Percentiles rank a stretch among this genome's conserved stretches.
Evolutionary conservation across 2,888 invertebrate genomes (phyloP).

Genomic region (Mythimna loreyi): DNA sequence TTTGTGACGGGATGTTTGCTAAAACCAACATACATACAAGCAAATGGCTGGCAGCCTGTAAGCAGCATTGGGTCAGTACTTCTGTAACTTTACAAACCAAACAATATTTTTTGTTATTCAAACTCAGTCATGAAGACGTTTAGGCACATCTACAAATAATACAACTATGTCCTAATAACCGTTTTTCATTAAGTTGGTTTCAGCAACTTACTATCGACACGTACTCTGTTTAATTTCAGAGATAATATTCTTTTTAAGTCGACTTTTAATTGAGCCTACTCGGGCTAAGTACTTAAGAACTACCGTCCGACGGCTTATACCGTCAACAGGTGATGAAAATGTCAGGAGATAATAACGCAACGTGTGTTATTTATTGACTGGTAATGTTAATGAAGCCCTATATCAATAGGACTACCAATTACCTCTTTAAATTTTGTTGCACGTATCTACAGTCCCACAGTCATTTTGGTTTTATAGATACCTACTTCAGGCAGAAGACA

Average conservation of each 20-base stretch:
- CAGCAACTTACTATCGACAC: slow-evolving; percentile 55
- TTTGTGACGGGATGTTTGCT: background rate
- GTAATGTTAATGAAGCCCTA: slow-evolving; percentile 58
- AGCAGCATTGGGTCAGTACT: background rate
- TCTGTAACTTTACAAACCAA: background rate
- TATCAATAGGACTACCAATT: slow-evolving; percentile 47
- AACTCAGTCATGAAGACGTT: background rate
- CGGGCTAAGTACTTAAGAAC: slow-evolving; percentile 33
- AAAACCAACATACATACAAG: background rate
- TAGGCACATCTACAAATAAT: slow-evolving; percentile 5
- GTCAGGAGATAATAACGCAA: slow-evolving; percentile 71
- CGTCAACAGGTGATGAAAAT: slow-evolving; percentile 73
- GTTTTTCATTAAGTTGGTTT: slow-evolving; percentile 38
- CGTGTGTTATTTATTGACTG: slow-evolving; percentile 61
- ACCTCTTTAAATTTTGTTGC: slow-evolving; percentile 22
- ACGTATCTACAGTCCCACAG: background rate
- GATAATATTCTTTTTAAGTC: slow-evolving; percentile 59
- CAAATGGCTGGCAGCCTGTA: background rate
- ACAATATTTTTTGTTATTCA: background rate
- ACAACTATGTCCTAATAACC: slow-evolving; percentile 28
- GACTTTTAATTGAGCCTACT: slow-evolving; percentile 60
- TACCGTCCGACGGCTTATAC: slow-evolving; percentile 60
- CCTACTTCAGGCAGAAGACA: background rate
- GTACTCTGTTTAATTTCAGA: slow-evolving; percentile 55
- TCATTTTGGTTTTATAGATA: background rate